These are phyloP conservation scores for Biston betularia DNA, from an alignment of 2,888 invertebrate genomes.

Conservation along the genomic window DNA sequence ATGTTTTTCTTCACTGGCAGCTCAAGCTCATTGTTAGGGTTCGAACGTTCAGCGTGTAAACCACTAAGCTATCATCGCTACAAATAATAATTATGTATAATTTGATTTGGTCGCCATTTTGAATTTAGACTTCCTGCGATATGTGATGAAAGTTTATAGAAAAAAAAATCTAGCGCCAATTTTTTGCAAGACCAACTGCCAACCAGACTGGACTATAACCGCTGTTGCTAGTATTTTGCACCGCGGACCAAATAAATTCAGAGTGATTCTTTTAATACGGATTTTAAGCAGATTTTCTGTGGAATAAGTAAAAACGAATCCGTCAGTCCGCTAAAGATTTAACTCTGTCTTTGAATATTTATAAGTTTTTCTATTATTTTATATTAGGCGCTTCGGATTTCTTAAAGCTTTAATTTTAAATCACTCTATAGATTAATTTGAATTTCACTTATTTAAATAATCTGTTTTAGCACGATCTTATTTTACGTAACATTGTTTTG, in stretches of 20 bases:
- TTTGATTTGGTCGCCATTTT: too few relatives aligned
- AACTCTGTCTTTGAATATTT: constrained; percentile 81
- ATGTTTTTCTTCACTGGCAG: too few relatives aligned
- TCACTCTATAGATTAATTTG: constrained; percentile 70
- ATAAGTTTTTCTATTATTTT: constrained; percentile 85
- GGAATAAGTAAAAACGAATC: constrained; percentile 85
- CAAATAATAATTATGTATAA: too few relatives aligned
- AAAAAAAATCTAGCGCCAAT: too few relatives aligned
- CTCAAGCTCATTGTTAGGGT: too few relatives aligned
- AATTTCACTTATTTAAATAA: constrained; percentile 62
- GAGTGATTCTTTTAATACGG: constrained; percentile 86
- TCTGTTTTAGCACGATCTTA: constrained; percentile 33
- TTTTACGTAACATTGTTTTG: not conserved
- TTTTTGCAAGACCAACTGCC: not conserved
- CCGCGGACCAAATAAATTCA: constrained; percentile 78
- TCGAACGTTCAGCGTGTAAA: too few relatives aligned
- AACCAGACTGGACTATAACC: not conserved
- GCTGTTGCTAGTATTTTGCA: constrained; percentile 47
- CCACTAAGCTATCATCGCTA: too few relatives aligned
- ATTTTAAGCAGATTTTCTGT: constrained; percentile 86
- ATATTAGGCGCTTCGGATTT: constrained; percentile 74
- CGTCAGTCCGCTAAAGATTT: constrained; percentile 83
- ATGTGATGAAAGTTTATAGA: too few relatives aligned
- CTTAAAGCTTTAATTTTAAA: constrained; percentile 63
- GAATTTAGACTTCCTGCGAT: too few relatives aligned